These are phyloP conservation scores for Dicyema japonicum DNA, from an alignment of 1,140 invertebrate species.

Conservation along the genomic window DNA sequence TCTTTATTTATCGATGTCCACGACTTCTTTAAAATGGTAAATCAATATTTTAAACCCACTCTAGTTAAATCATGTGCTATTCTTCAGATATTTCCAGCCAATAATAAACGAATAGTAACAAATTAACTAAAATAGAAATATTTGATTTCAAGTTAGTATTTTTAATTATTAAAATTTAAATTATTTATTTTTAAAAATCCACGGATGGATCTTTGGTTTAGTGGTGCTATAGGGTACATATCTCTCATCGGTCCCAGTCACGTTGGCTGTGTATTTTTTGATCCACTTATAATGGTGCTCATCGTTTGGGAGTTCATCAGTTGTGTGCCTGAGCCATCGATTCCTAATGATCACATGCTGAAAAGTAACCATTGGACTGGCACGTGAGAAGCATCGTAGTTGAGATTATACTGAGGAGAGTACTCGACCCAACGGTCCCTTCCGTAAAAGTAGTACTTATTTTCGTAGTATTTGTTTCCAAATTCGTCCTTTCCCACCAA, in stretches of 20 bases:
- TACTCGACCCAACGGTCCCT: conserved; percentile 76
- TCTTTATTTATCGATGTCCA: no score
- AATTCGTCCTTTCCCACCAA: conserved; percentile 66
- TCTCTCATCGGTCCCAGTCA: conserved; percentile 31
- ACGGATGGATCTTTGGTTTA: conserved; percentile 42
- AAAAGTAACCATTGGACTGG: conserved; percentile 46
- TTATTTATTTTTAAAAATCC: no score
- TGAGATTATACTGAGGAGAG: conserved; percentile 30
- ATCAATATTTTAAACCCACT: no score
- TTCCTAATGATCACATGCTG: conserved; percentile 11
- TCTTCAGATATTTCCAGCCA: no score
- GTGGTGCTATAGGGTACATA: conserved; percentile 66
- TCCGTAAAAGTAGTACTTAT: conserved; percentile 51
- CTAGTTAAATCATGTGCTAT: no score
- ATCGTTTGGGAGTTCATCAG: conserved; percentile 33
- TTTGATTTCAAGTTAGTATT: no score
- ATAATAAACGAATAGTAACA: no score
- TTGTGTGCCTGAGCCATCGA: conserved; percentile 47
- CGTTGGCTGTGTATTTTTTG: conserved; percentile 41
- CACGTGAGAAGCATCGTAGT: conserved; percentile 72
- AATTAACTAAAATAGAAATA: no score
- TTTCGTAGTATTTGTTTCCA: conserved; percentile 84
- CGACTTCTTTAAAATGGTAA: no score
- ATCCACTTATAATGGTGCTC: conserved; percentile 40
- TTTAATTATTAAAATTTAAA: no score